Evolutionary conservation across 2,888 invertebrate species (phyloP).

Genomic region (Chymomyza procnemis): DNA sequence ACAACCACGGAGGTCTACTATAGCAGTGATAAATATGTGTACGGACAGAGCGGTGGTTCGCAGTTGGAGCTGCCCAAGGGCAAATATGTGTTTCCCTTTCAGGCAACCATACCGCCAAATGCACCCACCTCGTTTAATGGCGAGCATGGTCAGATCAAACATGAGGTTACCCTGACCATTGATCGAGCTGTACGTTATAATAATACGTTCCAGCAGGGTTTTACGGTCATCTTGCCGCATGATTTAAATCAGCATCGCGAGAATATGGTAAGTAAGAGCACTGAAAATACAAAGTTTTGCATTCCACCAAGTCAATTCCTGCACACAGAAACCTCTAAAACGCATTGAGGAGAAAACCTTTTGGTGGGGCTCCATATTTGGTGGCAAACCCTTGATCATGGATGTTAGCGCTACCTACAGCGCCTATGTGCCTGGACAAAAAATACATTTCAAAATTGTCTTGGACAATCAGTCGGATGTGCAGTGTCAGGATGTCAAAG

Average conservation of each 20-base stretch:
- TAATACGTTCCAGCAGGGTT: constrained; percentile 87
- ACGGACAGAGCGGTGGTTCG: constrained; percentile 79
- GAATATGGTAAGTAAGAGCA: constrained; percentile 80
- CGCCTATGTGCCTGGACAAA: constrained; percentile 88
- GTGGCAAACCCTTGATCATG: constrained; percentile 85
- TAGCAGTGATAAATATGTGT: constrained; percentile 74
- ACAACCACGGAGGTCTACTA: constrained; percentile 75
- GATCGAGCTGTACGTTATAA: constrained; percentile 93
- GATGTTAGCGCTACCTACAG: constrained; percentile 83
- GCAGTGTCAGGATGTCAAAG: constrained; percentile 82
- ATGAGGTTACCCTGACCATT: constrained; percentile 86
- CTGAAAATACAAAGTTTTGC: no score
- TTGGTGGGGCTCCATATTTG: constrained; percentile 84
- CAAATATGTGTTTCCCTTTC: constrained; percentile 86
- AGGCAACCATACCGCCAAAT: constrained; percentile 81
- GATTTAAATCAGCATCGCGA: constrained; percentile 87
- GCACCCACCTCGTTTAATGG: constrained; percentile 90
- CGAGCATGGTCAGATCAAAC: constrained; percentile 86
- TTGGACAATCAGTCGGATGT: constrained; percentile 87
- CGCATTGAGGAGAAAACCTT: constrained; percentile 86
- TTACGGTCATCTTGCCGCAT: constrained; percentile 87
- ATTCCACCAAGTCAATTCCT: no score
- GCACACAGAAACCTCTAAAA: constrained; percentile 82
- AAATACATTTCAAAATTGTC: constrained; percentile 83
- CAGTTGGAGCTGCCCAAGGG: constrained; percentile 86